These are phyloP conservation scores for Myotis davidii DNA, from an alignment of 2,113 vertebrate species.

Conservation along the genomic window DNA sequence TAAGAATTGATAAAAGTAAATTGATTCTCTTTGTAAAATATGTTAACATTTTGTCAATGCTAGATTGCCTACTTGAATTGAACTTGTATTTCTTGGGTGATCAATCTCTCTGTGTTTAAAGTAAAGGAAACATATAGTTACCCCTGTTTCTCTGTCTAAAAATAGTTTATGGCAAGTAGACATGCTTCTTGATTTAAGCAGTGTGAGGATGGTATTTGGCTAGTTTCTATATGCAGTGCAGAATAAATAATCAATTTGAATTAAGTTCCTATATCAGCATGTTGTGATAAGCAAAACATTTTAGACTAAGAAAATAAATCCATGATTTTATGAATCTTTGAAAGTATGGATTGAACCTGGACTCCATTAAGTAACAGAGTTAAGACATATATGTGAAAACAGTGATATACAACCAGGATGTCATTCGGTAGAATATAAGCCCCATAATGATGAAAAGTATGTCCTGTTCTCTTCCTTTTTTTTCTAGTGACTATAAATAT, in stretches of 20 bases:
- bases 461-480: neutral
- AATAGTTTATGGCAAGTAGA: neutral
- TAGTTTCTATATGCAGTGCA: neutral
- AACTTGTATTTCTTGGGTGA: neutral
- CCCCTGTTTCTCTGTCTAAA: neutral
- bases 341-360: neutral
- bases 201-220: neutral
- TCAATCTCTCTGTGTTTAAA: neutral
- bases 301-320: neutral
- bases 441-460: neutral
- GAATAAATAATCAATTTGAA: neutral
- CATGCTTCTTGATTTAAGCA: neutral
- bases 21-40: neutral
- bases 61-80: conserved; percentile 24
- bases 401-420: neutral
- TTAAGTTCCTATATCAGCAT: neutral
- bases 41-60: neutral
- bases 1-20: neutral
- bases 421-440: neutral
- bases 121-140: neutral
- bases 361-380: neutral
- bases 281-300: neutral
- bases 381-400: neutral
- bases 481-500: neutral
- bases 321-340: neutral